A percentile compares a stretch with the other conserved stretches of the same genome.
Conservation (phyloP, 2,888 invertebrate species). For the Pelosia muscerda region DNA sequence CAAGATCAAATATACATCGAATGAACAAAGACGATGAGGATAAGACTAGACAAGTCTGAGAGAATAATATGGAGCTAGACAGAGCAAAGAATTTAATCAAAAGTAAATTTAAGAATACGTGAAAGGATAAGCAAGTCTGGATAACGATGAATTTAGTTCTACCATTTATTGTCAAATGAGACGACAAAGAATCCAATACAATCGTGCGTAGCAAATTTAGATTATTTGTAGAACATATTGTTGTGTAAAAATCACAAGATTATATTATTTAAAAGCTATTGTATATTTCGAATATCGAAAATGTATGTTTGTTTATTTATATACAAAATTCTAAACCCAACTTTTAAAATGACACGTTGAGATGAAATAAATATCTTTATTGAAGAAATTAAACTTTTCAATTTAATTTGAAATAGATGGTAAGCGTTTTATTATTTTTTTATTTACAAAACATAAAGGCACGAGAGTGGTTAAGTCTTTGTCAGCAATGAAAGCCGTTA, state of each 20-base stretch:
- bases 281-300: too few relatives aligned
- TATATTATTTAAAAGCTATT: neutral
- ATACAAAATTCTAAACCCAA: too few relatives aligned
- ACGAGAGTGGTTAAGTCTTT: neutral
- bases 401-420: too few relatives aligned
- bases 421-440: neutral
- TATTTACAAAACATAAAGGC: neutral
- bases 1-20: neutral
- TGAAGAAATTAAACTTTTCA: too few relatives aligned
- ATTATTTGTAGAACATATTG: neutral
- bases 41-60: neutral
- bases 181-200: neutral
- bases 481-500: neutral
- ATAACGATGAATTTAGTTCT: neutral
- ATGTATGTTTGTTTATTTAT: too few relatives aligned
- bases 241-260: neutral
- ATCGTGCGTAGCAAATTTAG: neutral
- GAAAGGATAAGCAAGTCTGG: neutral
- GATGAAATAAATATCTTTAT: neutral
- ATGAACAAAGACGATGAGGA: neutral
- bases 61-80: neutral
- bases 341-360: too few relatives aligned
- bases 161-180: neutral
- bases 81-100: slow-evolving; percentile 1
- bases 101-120: slow-evolving; percentile 4